A percentile compares a stretch with the other conserved stretches of the same genome.
phyloP scores from a whole-genome alignment of 2,797 vertebrate genomes.

The Pogonophryne albipinna region DNA sequence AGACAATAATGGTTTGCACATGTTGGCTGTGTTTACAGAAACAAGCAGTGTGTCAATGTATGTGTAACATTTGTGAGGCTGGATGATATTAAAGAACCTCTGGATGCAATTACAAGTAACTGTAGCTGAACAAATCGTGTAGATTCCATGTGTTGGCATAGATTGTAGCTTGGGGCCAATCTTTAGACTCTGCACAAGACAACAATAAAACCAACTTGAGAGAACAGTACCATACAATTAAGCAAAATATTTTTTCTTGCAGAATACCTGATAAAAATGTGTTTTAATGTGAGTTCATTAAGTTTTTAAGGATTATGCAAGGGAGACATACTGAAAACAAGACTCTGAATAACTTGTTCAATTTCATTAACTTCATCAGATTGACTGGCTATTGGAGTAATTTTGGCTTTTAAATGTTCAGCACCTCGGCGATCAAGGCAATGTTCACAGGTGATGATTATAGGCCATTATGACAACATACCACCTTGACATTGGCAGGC shows the following conservation, averaged over 20 bases:
- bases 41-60: background rate
- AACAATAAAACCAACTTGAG: slow-evolving; percentile 31
- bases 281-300: background rate
- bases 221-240: slow-evolving; percentile 9
- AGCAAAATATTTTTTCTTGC: slow-evolving; percentile 7
- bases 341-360: background rate
- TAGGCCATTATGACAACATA: slow-evolving; percentile 44
- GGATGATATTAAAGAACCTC: slow-evolving; percentile 38
- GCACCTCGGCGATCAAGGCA: background rate
- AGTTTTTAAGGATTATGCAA: background rate
- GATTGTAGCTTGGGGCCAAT: slow-evolving; percentile 15
- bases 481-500: slow-evolving; percentile 62
- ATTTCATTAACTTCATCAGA: slow-evolving; percentile 12
- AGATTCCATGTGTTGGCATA: slow-evolving; percentile 36
- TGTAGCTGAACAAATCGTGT: slow-evolving; percentile 49
- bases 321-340: background rate
- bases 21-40: slow-evolving; percentile 12
- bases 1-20: slow-evolving; percentile 28
- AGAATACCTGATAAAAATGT: background rate
- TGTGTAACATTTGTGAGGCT: slow-evolving; percentile 1
- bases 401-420: background rate
- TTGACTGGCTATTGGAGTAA: background rate
- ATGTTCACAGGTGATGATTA: slow-evolving; percentile 26
- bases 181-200: slow-evolving; percentile 25
- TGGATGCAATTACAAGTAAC: slow-evolving; percentile 59